Evolutionary conservation across 2,888 invertebrate genomes (phyloP), one percentile per base, ranked within the genome.

Genomic region (Xylota sylvarum): DNA sequence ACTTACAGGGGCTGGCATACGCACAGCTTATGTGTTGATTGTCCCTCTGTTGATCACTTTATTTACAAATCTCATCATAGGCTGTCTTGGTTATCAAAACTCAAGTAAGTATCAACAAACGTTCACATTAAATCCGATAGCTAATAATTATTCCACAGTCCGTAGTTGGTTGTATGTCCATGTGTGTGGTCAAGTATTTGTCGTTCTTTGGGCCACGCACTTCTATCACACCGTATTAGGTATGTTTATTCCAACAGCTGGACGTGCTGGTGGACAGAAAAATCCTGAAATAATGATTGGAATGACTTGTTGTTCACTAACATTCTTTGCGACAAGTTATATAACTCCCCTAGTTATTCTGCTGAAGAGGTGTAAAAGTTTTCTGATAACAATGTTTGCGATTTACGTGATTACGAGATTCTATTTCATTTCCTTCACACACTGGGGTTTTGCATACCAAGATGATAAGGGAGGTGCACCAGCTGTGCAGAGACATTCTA

Each of bases 361-460:
- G 6, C 87, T 92, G 2, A 89, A 89, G 79, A 89, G 88, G 76
- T 89, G 89, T 50, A 89, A 88, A 69, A 88, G 89, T 17, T 88
- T 91, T 48, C 79, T 91, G 32, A 73, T 89, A 4, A 80, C 89
- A 10, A 55, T 91, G 35, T 88, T 90, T 43, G 88, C 89, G 9
- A 86, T 90, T 14, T 90, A 89, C 76, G 58, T 91, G 7, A 84
- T 90, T 17, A 90, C 91, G 19, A 84, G 91, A 43, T 90, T 90
- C 43, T 90, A 91, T 73, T 88, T 90, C 17, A 88, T 91, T 12
- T 91, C 93, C 1, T 89, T 89, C 19, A 90, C 90, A 27, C 91
- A 93, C 4, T 89, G 94, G 27, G 94, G 94, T 5, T 94, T 94
- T 88, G 94, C 95, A 0, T 95, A 94, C 89, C 92, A 92, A 69